Percentiles rank a stretch among this genome's conserved stretches.
phyloP scores from a whole-genome alignment of 64 coral and sea anemone genomes.

The Astreopora myriophthalma region DNA sequence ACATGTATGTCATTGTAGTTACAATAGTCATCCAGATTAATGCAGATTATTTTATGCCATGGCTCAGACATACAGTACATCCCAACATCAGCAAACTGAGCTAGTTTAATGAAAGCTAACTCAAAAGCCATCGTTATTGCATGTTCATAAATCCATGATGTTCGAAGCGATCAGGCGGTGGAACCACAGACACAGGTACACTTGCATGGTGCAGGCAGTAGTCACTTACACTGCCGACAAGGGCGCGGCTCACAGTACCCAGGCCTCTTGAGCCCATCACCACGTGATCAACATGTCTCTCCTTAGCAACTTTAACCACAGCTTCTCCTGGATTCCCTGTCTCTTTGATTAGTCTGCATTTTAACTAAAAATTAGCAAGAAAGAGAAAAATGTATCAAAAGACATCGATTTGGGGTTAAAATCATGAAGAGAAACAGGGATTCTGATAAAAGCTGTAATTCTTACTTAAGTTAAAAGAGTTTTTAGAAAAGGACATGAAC shows the following conservation, averaged over 20 bases:
- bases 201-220: constrained; percentile 79
- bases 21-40: no score
- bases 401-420: neutral
- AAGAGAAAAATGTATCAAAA: neutral
- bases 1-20: no score
- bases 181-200: constrained; percentile 78
- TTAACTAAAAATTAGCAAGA: constrained; percentile 40
- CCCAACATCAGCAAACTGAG: no score
- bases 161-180: constrained; percentile 63
- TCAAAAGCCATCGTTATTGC: neutral
- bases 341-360: constrained; percentile 70
- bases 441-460: no score
- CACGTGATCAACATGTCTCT: constrained; percentile 77
- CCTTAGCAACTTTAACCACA: constrained; percentile 78
- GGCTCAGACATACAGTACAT: no score
- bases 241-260: constrained; percentile 75
- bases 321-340: constrained; percentile 76
- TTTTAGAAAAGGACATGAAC: no score
- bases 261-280: constrained; percentile 82
- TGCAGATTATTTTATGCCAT: no score
- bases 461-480: no score
- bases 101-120: neutral
- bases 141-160: constrained; percentile 56
- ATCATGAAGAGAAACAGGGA: no score
- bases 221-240: constrained; percentile 90